phyloP scores from a whole-genome alignment of 2,797 vertebrate species.

The Tiaroga cobitis region DNA sequence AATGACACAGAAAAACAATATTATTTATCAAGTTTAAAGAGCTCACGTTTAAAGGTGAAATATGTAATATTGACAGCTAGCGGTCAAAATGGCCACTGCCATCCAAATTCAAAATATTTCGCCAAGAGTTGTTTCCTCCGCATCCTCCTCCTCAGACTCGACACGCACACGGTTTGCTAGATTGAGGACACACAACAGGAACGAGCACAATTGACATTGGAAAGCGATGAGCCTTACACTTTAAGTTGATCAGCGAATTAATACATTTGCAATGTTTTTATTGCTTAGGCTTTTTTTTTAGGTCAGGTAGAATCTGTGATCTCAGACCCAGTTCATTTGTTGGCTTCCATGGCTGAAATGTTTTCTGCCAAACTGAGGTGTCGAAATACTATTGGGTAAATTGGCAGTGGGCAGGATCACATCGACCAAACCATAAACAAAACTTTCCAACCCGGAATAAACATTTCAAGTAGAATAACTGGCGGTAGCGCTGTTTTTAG shows the following conservation, averaged over 20 bases:
- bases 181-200: neutral
- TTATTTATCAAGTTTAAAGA: too few relatives aligned
- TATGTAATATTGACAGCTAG: neutral
- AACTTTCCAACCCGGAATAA: neutral
- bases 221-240: neutral
- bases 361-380: neutral
- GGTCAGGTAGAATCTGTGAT: neutral
- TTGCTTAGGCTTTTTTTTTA: neutral
- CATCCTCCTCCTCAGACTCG: neutral
- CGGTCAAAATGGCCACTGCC: neutral
- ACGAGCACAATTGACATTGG: neutral
- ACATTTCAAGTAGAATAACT: neutral
- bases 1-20: neutral
- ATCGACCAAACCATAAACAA: neutral
- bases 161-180: neutral
- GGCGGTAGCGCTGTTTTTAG: neutral
- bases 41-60: neutral
- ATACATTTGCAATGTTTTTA: neutral
- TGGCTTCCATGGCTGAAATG: too few relatives aligned
- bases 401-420: neutral
- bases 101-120: neutral
- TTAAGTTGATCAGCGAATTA: neutral
- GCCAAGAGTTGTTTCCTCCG: neutral
- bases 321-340: neutral
- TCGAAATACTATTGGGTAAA: neutral